Evolutionary conservation across 2,797 vertebrate genomes (phyloP), one percentile per base, ranked within the genome.

Genomic region (Acestrorhynchus altus): DNA sequence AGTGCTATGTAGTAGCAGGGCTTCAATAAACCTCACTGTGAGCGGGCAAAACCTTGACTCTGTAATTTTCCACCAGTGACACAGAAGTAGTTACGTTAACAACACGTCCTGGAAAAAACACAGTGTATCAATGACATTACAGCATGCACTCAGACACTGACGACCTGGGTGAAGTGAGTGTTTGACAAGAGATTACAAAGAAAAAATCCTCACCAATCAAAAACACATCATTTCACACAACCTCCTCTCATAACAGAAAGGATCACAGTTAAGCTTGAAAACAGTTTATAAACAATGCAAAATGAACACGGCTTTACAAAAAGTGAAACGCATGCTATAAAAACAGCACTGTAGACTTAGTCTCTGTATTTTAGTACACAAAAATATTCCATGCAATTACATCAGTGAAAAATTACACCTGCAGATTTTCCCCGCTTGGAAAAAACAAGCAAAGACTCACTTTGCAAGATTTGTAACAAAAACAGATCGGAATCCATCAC

Each of bases 81-180:
- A 52, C 6, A 61, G 57, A 51, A 77, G 66, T 70, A 70, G 66
- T 57, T 35, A 79, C 77, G 78, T 83, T 84, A 87, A 87, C 81
- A 86, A 72, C 74, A 52, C 9, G 12, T 20, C 68, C 47, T 47
- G 39, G 40, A 18, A 35, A 63, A 65, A 20, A 20, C 31, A 35
- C 31, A 2, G 31, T 35, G 22, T 69, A 79, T 74, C 52, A 64
- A 63, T 54, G 39, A 78, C 44, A 47, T 12, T 24, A 16, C 63
- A 46, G 68, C 64, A 78, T 68, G 71, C 80, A 51, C 74, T 76
- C 28, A 76, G 18, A 57, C 79, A 79, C 59, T 44, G 40, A 66
- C 16, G 12, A 46, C 39, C 28, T 78, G 79, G 61, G 63, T 57
- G 31, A 31, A 60, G 28, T n/a, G 31, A 69, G 61, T 44, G 42